Base-by-base conservation (phyloP, 1,140 invertebrate genomes). In the Ceratina calcarata region DNA sequence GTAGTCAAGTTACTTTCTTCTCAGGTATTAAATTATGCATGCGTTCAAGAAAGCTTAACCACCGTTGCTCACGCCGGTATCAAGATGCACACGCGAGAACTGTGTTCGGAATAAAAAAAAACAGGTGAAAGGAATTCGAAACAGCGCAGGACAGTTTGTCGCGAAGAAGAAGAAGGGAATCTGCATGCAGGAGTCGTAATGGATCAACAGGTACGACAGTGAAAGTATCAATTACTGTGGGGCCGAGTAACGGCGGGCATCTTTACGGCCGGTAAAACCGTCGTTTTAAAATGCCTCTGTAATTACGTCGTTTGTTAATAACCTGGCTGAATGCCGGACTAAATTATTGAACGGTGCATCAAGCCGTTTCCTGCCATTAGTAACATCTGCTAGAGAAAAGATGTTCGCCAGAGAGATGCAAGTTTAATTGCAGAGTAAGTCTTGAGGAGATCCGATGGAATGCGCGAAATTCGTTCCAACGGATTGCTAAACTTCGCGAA, bases 181-280 rank as follows among this genome's bases (percentile, higher is more conserved):
- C n/a, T 6, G 24, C 24, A 45, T 24, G 66, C 74, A 32, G 15
- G 37, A 32, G 20, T 24, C 57, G 58, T 60, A 67, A 55, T 61
- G 45, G 76, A 78, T 78, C 68, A 78, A 78, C 75, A 77, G 75
- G 75, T 77, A 61, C 37, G 22, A 32, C 57, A 69, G 68, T 64
- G 76, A 78, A 78, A 78, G 76, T 71, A 78, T 78, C 68, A 78
- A 72, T 78, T 78, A 78, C 76, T 57, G 32, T 18, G 13, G 20
- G 22, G 32, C 4, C 13, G 51, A 51, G 68, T 20, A 60, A 10
- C 22, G 22, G 3, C 32, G 58, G 15, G 16, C 55, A 61, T 22
- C 8, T 51, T 60, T 27, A 27, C 24, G 18, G 0, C 16, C 6
- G 1, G 20, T 27, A 51, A 61, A 68, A 68, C 58, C 15, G 15